These are phyloP conservation scores for Martes martes DNA, from an alignment of 2,113 vertebrate species.

Conservation along the genomic window DNA sequence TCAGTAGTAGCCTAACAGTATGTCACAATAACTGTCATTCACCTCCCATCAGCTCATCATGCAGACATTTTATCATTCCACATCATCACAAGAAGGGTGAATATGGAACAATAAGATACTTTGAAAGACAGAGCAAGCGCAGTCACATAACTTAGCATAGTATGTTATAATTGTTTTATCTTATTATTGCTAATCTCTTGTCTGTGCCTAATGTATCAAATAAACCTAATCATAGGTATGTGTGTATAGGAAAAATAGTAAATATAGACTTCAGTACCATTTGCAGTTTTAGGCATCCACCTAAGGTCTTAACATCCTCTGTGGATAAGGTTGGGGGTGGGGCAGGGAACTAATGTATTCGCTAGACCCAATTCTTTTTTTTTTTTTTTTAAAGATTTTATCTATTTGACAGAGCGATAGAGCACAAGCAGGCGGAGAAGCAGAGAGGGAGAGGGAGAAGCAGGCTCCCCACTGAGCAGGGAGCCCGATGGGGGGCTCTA, in stretches of 20 bases:
- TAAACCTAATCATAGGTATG: not conserved
- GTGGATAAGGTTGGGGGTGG: not conserved
- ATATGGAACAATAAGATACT: not conserved
- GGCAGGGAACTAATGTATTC: not conserved
- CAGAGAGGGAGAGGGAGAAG: too few species aligned
- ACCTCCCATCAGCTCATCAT: not conserved
- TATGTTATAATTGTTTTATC: not conserved
- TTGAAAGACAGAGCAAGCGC: not conserved
- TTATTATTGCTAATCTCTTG: not conserved
- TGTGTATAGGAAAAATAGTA: not conserved
- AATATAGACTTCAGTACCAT: not conserved
- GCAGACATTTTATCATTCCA: not conserved
- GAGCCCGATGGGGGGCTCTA: too few species aligned
- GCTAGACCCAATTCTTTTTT: not conserved
- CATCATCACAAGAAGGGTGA: not conserved
- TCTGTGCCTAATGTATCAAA: not conserved
- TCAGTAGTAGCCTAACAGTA: not conserved
- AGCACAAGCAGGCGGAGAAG: too few species aligned
- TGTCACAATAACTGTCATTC: not conserved
- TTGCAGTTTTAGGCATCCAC: not conserved
- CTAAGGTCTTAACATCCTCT: not conserved
- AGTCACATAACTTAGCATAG: not conserved
- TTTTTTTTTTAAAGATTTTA: not conserved
- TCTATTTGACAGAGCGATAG: too few species aligned
- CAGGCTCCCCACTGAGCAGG: too few species aligned